A percentile compares a stretch with the other conserved stretches of the same genome.
phyloP scores from a whole-genome alignment of 2,797 vertebrate species.

The Valencia hispanica region DNA sequence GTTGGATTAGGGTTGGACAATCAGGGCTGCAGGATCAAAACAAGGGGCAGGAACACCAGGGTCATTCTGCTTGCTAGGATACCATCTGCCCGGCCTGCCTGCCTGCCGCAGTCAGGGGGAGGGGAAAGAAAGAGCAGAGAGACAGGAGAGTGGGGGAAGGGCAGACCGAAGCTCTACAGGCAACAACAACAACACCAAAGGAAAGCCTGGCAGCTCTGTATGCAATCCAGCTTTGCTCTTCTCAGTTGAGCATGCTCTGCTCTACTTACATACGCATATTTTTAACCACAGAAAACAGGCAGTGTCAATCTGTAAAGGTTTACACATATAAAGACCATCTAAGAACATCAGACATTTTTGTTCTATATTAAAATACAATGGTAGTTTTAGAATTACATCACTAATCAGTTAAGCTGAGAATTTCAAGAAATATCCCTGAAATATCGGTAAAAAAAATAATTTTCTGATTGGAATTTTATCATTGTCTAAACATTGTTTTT shows the following conservation, averaged over 20 bases:
- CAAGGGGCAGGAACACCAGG: constrained; percentile 90
- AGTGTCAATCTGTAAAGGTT: constrained; percentile 26
- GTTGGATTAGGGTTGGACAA: constrained; percentile 91
- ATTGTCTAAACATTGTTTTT: background rate
- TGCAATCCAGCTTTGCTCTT: constrained; percentile 66
- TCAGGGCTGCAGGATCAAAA: constrained; percentile 91
- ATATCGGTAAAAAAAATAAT: background rate
- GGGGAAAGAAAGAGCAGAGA: constrained; percentile 76
- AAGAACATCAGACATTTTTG: background rate
- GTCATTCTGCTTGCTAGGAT: constrained; percentile 89
- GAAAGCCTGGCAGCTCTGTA: constrained; percentile 66
- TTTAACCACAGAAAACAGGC: constrained; percentile 31
- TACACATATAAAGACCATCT: constrained; percentile 3
- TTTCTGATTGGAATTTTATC: background rate
- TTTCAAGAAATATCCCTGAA: background rate
- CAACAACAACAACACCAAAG: constrained; percentile 75
- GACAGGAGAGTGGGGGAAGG: constrained; percentile 71
- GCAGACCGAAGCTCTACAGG: constrained; percentile 72
- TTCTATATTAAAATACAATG: background rate
- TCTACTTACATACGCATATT: constrained; percentile 42
- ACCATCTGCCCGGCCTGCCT: constrained; percentile 88
- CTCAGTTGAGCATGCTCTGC: constrained; percentile 49
- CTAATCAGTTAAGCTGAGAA: background rate
- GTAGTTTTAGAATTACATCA: background rate
- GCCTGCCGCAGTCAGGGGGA: constrained; percentile 91